A percentile compares a stretch with the other conserved stretches of the same genome.
Evolutionary conservation across 1,140 invertebrate genomes (phyloP).

Genomic region (Grapholita molesta): DNA sequence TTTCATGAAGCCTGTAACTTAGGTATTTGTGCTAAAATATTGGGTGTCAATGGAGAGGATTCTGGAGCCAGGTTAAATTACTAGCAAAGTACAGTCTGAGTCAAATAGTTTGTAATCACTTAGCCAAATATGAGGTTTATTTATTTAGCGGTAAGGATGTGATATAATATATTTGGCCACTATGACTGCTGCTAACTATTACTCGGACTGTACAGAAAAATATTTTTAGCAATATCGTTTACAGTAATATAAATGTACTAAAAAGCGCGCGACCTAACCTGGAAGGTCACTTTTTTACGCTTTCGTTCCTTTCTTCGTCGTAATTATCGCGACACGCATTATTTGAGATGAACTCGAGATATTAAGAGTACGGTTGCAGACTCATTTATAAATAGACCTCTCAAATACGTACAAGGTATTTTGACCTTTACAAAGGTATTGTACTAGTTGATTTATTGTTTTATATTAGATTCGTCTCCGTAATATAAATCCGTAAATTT

Average conservation of each 20-base stretch:
- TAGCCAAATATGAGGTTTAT: no score
- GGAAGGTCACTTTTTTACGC: background rate
- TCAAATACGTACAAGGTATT: no score
- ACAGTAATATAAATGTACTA: background rate
- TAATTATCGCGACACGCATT: conserved; percentile 15
- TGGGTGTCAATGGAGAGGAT: background rate
- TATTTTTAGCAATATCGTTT: no score
- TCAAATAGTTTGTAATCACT: no score
- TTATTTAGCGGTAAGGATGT: no score
- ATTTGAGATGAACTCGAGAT: conserved; percentile 7
- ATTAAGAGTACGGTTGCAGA: background rate
- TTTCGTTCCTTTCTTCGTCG: background rate
- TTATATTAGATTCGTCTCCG: no score
- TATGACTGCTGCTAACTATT: no score
- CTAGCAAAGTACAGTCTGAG: no score
- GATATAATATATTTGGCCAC: no score
- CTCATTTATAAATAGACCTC: background rate
- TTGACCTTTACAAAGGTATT: background rate
- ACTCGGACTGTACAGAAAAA: no score
- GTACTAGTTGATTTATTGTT: no score
- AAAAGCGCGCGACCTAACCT: background rate
- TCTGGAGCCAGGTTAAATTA: background rate
- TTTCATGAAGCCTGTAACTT: background rate
- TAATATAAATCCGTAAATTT: no score
- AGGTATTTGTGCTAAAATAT: background rate